Evolutionary conservation across 2,797 vertebrate species (phyloP).

Genomic region (Paramormyrops hopkinsi): DNA sequence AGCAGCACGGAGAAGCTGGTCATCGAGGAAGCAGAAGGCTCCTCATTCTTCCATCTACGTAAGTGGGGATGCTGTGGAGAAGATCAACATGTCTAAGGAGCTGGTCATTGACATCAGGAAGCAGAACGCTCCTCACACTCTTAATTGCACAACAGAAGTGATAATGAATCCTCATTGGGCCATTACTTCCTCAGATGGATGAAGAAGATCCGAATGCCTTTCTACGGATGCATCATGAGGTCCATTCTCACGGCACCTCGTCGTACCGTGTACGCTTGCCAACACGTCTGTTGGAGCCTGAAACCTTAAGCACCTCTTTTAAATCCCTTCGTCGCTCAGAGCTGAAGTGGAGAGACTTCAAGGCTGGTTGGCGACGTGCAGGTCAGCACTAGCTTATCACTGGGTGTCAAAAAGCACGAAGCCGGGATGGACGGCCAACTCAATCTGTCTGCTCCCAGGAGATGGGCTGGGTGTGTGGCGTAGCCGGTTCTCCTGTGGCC

Average conservation of each 20-base stretch:
- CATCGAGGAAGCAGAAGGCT: not conserved
- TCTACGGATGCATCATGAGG: not conserved
- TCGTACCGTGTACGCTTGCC: not conserved
- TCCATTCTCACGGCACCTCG: not conserved
- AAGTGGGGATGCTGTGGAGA: not conserved
- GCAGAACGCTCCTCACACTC: not conserved
- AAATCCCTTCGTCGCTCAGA: not conserved
- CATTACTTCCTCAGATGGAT: not conserved
- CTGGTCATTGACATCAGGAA: not conserved
- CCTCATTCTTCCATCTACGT: not conserved
- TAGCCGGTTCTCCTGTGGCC: conserved; percentile 54
- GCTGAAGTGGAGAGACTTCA: not conserved
- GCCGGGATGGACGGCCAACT: conserved; percentile 35
- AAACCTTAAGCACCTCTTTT: not conserved
- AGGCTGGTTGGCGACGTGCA: not conserved
- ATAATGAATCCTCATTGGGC: not conserved
- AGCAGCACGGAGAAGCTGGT: not conserved
- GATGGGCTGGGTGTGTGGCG: conserved; percentile 36
- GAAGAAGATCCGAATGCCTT: not conserved
- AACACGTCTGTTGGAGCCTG: not conserved
- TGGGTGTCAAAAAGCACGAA: conserved; percentile 27
- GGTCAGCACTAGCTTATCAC: conserved; percentile 34
- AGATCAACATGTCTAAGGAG: not conserved
- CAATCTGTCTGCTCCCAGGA: conserved; percentile 42
- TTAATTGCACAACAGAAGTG: not conserved